Conservation (phyloP, 1,140 invertebrate species). For the Apis dorsata region DNA sequence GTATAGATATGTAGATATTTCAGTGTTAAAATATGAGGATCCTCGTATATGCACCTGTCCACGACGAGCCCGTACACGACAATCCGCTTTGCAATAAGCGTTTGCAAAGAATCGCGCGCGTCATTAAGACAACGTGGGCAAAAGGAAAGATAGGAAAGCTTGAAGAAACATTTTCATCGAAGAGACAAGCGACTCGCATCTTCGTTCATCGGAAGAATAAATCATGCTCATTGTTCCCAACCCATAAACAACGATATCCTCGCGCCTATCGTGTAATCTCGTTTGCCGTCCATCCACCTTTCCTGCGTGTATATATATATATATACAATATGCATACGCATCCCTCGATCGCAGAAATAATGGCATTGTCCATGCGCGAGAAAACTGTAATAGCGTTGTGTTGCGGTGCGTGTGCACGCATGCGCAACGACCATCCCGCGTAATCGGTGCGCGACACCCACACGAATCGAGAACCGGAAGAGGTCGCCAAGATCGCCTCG, state of each 20-base stretch:
- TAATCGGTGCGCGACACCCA: conserved; percentile 31
- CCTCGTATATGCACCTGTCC: no score
- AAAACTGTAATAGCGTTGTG: conserved; percentile 28
- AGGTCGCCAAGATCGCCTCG: neutral
- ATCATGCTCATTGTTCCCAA: conserved; percentile 40
- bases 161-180: conserved; percentile 3
- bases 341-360: conserved; percentile 47
- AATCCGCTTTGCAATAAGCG: no score
- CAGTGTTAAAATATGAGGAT: no score
- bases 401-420: neutral
- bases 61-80: no score
- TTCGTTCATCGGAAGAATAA: conserved; percentile 15
- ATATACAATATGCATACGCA: neutral
- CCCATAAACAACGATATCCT: conserved; percentile 42
- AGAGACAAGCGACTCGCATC: neutral
- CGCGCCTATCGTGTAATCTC: conserved; percentile 49
- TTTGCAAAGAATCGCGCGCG: no score
- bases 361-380: conserved; percentile 52
- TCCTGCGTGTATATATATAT: conserved; percentile 45
- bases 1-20: no score
- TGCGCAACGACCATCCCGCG: neutral
- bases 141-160: no score
- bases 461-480: conserved; percentile 14
- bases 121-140: no score
- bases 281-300: conserved; percentile 50